Percentiles rank a stretch among this genome's conserved stretches.
Conservation (phyloP, 2,797 vertebrate genomes). For the Scleropages formosus region DNA sequence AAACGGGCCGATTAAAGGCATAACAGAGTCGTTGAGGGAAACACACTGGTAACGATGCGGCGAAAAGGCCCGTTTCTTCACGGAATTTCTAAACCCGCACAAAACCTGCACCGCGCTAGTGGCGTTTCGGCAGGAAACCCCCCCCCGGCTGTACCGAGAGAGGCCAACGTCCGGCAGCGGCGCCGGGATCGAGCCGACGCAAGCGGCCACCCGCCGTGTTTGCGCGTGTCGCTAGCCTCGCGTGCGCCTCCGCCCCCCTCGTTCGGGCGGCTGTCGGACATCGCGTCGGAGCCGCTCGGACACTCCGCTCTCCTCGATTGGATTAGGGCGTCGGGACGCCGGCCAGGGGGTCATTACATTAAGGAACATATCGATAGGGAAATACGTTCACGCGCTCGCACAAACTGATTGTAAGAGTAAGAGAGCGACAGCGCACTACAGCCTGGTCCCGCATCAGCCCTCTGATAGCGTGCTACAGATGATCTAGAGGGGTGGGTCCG, state of each 20-base stretch:
- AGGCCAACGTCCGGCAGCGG: neutral
- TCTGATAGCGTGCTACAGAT: neutral
- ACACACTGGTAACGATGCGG: too few relatives aligned
- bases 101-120: too few relatives aligned
- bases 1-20: too few relatives aligned
- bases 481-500: neutral
- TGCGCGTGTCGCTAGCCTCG: neutral
- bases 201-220: too few relatives aligned
- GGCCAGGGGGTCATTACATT: slow-evolving; percentile 21
- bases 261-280: slow-evolving; percentile 15
- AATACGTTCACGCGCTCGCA: slow-evolving; percentile 8
- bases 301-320: slow-evolving; percentile 19
- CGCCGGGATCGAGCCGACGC: neutral
- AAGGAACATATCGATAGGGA: slow-evolving; percentile 21
- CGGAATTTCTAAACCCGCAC: too few relatives aligned
- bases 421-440: neutral
- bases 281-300: slow-evolving; percentile 11
- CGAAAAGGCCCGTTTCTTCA: too few relatives aligned
- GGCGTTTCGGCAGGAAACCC: neutral
- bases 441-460: neutral
- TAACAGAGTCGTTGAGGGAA: too few relatives aligned
- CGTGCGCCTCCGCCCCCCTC: neutral
- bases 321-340: slow-evolving; percentile 15
- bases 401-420: slow-evolving; percentile 8
- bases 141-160: neutral